Percentiles rank a stretch among this genome's conserved stretches.
phyloP scores from a whole-genome alignment of 2,888 invertebrate genomes.

The Eupeodes luniger region DNA sequence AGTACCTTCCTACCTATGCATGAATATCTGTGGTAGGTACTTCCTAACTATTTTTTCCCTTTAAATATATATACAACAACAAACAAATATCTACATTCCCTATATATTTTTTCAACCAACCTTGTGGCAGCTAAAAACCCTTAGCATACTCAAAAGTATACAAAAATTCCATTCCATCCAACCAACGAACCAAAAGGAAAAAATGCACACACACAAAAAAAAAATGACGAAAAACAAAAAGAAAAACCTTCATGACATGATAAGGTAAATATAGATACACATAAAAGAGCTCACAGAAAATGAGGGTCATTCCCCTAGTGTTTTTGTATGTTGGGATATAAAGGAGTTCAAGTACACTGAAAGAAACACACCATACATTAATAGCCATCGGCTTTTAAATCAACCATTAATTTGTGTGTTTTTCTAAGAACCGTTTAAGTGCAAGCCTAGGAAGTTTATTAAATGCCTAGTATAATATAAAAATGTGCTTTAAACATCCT shows the following conservation, averaged over 20 bases:
- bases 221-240: not conserved
- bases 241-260: conserved; percentile 16
- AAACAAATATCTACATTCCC: not conserved
- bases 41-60: not conserved
- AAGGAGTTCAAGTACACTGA: not conserved
- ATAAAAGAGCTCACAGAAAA: conserved; percentile 30
- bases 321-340: not conserved
- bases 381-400: too few species aligned
- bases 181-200: not conserved
- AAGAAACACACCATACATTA: not conserved
- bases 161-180: conserved; percentile 15
- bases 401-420: too few species aligned
- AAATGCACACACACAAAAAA: not conserved
- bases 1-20: not conserved
- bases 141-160: conserved; percentile 23
- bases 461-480: too few species aligned
- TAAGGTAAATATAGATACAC: conserved; percentile 23
- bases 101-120: not conserved
- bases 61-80: not conserved
- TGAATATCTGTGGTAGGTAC: not conserved
- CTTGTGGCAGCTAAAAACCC: not conserved
- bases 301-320: conserved; percentile 45
- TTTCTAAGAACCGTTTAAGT: too few species aligned
- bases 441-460: too few species aligned
- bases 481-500: too few species aligned